A percentile compares a stretch with the other conserved stretches of the same genome.
phyloP scores from a whole-genome alignment of 2,888 invertebrate species.

The Dendrolimus pini region DNA sequence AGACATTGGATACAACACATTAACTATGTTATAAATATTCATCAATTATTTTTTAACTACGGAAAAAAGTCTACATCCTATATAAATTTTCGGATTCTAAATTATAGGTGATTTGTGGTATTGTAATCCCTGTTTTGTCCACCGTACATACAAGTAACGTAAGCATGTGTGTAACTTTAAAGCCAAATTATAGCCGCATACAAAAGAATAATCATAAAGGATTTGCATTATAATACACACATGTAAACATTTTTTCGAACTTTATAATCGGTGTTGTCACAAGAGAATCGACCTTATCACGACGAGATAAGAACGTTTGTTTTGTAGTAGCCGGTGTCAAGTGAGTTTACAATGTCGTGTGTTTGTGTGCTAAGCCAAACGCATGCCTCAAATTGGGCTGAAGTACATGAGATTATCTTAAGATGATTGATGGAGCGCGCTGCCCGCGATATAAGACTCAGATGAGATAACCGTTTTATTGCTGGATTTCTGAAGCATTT shows the following conservation, averaged over 20 bases:
- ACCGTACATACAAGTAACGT: slow-evolving; percentile 8
- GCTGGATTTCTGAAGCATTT: slow-evolving; percentile 2
- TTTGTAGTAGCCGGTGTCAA: slow-evolving; percentile 6
- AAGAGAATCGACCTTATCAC: slow-evolving; percentile 19
- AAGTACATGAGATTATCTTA: slow-evolving; percentile 81
- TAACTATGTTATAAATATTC: no score
- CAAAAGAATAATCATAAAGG: slow-evolving; percentile 53
- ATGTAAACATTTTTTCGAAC: slow-evolving; percentile 21
- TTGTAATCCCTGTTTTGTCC: background rate
- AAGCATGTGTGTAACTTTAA: background rate
- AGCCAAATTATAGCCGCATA: slow-evolving; percentile 46
- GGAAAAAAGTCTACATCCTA: no score
- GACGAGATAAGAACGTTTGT: slow-evolving; percentile 13
- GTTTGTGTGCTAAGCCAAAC: slow-evolving; percentile 64
- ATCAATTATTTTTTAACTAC: no score
- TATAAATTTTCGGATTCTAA: no score
- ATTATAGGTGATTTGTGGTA: no score
- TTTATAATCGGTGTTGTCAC: slow-evolving; percentile 14
- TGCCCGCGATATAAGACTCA: slow-evolving; percentile 9
- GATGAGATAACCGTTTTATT: slow-evolving; percentile 7
- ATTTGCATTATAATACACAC: slow-evolving; percentile 54
- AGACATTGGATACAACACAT: no score
- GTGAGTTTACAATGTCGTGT: slow-evolving; percentile 9
- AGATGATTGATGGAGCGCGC: slow-evolving; percentile 77
- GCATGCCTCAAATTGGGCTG: slow-evolving; percentile 70